phyloP scores from a whole-genome alignment of 1,140 invertebrate species.

The Drosophila quadrilineata region DNA sequence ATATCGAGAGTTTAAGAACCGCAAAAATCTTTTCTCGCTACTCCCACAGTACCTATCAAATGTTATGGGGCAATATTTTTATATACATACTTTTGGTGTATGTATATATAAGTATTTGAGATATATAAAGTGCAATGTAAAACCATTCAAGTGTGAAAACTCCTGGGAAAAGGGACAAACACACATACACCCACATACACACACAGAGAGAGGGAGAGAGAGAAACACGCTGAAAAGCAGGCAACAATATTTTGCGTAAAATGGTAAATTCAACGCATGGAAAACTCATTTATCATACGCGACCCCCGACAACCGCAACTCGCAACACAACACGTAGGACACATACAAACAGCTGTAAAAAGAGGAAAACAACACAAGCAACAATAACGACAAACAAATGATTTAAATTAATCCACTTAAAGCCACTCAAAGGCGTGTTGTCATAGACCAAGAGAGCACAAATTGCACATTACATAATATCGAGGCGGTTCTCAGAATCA shows the following conservation, averaged over 20 bases:
- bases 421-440: constrained; percentile 50
- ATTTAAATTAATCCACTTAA: constrained; percentile 74
- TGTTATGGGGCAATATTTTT: constrained; percentile 21
- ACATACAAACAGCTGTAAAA: constrained; percentile 31
- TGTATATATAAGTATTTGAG: background rate
- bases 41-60: constrained; percentile 17
- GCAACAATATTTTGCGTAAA: constrained; percentile 39
- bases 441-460: constrained; percentile 31
- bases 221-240: constrained; percentile 29
- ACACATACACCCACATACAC: background rate
- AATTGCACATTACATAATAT: constrained; percentile 10
- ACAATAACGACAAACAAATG: constrained; percentile 60
- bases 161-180: background rate
- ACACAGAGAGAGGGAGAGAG: no score
- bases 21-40: constrained; percentile 27
- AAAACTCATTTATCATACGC: constrained; percentile 68
- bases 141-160: constrained; percentile 59
- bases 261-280: constrained; percentile 46
- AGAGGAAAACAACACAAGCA: constrained; percentile 10
- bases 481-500: background rate
- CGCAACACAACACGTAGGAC: constrained; percentile 26
- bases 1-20: constrained; percentile 3
- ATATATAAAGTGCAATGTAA: constrained; percentile 42
- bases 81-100: background rate
- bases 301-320: constrained; percentile 28